A percentile compares a stretch with the other conserved stretches of the same genome.
Conservation (phyloP, 2,888 invertebrate species). For the Xylota segnis region DNA sequence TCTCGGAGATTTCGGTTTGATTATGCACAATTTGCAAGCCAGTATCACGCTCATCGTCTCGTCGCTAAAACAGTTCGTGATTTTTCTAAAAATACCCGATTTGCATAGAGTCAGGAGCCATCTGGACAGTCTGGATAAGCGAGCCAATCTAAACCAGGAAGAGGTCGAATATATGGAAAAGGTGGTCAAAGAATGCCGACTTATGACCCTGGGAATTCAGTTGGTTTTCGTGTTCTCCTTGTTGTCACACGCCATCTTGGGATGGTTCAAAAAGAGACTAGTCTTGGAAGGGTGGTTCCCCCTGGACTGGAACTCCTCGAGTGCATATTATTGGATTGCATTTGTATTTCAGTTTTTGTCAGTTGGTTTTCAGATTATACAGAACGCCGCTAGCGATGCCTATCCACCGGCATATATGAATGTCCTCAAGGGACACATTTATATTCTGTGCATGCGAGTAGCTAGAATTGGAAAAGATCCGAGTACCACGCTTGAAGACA, state of each 20-base stretch:
- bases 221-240: slow-evolving; percentile 13
- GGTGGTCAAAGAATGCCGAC: slow-evolving; percentile 35
- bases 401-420: slow-evolving; percentile 40
- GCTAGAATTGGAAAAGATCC: slow-evolving; percentile 33
- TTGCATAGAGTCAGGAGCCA: not conserved
- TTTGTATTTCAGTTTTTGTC: slow-evolving; percentile 28
- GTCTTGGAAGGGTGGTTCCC: slow-evolving; percentile 53
- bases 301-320: slow-evolving; percentile 7
- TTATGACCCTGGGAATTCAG: not conserved
- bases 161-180: slow-evolving; percentile 22
- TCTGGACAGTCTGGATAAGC: slow-evolving; percentile 26
- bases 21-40: slow-evolving; percentile 42
- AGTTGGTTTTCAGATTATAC: slow-evolving; percentile 1
- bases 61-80: slow-evolving; percentile 23
- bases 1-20: slow-evolving; percentile 16
- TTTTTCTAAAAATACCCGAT: slow-evolving; percentile 6
- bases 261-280: slow-evolving; percentile 12
- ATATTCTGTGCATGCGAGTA: slow-evolving; percentile 34
- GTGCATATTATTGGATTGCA: not conserved
- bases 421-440: slow-evolving; percentile 34
- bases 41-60: slow-evolving; percentile 24
- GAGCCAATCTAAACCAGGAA: slow-evolving; percentile 17
- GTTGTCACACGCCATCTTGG: slow-evolving; percentile 14
- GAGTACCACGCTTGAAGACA: not conserved
- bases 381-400: slow-evolving; percentile 28